Evolutionary conservation across 2,888 invertebrate genomes (phyloP).

Genomic region (Nephrotoma flavescens): DNA sequence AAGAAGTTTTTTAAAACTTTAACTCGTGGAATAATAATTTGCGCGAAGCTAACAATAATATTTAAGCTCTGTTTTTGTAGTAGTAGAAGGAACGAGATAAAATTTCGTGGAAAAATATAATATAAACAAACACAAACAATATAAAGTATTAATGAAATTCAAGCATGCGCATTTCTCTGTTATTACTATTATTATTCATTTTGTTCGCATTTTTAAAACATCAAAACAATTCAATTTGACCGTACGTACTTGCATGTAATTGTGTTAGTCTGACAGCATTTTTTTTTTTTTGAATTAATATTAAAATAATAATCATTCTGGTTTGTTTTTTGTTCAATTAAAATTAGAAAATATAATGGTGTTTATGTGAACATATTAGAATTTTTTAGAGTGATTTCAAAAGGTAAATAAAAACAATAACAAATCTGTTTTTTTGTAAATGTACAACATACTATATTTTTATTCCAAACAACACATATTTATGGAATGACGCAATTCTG

Average conservation of each 20-base stretch:
- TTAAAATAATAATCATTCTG: neutral
- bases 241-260: neutral
- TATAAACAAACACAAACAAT: neutral
- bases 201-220: neutral
- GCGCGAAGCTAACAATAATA: neutral
- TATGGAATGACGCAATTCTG: neutral
- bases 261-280: neutral
- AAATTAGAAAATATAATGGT: neutral
- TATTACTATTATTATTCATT: neutral
- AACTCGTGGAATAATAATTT: neutral
- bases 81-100: neutral
- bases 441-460: too few relatives aligned
- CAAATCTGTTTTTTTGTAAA: neutral
- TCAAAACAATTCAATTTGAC: neutral
- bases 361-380: neutral
- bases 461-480: neutral
- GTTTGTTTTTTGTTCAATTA: neutral
- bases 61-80: neutral
- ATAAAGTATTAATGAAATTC: neutral
- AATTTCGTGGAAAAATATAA: neutral
- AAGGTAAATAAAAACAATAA: neutral
- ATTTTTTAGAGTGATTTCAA: neutral
- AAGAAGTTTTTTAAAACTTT: neutral
- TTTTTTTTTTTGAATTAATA: neutral
- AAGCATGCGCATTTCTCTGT: neutral